Evolutionary conservation across 2,888 invertebrate species (phyloP).

Genomic region (Phytoseiulus persimilis): DNA sequence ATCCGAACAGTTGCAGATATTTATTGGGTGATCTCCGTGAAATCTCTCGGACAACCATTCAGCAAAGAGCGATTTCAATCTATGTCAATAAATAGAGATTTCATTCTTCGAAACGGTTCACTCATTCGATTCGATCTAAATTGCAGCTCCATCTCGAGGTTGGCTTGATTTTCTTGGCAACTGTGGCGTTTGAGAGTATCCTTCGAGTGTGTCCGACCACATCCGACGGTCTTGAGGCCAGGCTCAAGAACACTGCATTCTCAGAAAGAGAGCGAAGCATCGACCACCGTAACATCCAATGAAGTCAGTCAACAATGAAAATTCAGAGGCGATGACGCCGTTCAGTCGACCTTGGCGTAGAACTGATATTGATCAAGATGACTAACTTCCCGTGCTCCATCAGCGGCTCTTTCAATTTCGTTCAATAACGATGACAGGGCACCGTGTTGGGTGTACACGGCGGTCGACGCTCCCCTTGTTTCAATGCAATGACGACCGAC

Average conservation of each 20-base stretch:
- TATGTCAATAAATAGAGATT: too few relatives aligned
- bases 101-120: too few relatives aligned
- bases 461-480: not conserved
- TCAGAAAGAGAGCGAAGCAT: not conserved
- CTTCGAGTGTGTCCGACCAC: not conserved
- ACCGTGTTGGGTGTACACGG: not conserved
- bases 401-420: not conserved
- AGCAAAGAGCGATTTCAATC: too few relatives aligned
- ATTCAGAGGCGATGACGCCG: not conserved
- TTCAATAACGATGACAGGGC: not conserved
- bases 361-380: not conserved
- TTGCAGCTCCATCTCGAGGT: not conserved
- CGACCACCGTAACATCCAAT: not conserved
- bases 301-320: not conserved
- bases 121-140: too few relatives aligned
- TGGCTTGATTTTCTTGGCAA: not conserved
- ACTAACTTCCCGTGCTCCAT: not conserved
- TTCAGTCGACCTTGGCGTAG: not conserved
- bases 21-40: too few relatives aligned
- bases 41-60: too few relatives aligned
- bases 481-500: not conserved
- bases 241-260: not conserved
- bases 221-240: not conserved
- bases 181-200: not conserved
- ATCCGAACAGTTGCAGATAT: too few relatives aligned